Percentiles rank a stretch among this genome's conserved stretches.
Evolutionary conservation across 1,140 invertebrate genomes (phyloP).

Genomic region (Scaptomyza pallida): DNA sequence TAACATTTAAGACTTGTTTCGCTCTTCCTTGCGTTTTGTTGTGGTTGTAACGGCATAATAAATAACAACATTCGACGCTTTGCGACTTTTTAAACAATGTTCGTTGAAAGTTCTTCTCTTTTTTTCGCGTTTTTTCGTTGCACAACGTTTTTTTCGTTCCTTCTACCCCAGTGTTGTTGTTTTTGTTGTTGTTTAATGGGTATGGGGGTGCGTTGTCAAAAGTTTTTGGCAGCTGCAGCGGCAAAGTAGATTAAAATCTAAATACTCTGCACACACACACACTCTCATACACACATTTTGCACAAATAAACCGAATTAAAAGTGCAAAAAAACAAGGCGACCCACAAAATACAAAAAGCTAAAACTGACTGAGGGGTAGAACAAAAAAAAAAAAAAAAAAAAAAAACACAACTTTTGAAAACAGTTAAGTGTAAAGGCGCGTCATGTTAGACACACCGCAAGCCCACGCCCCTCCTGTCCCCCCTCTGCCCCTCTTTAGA

Average conservation of each 20-base stretch:
- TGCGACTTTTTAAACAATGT: constrained; percentile 26
- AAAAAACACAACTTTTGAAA: constrained; percentile 48
- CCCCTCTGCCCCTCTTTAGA: not conserved
- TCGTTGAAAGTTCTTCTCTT: constrained; percentile 25
- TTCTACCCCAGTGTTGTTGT: not conserved
- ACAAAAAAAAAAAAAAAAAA: not conserved
- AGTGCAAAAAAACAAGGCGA: constrained; percentile 73
- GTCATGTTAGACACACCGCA: constrained; percentile 77
- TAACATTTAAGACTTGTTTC: constrained; percentile 1
- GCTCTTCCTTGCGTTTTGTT: not conserved
- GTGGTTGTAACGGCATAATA: not conserved
- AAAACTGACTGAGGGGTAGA: constrained; percentile 3
- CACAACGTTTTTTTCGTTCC: constrained; percentile 36
- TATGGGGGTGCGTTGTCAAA: constrained; percentile 58
- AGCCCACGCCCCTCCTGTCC: constrained; percentile 24
- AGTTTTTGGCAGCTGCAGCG: constrained; percentile 76
- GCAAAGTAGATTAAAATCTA: constrained; percentile 82
- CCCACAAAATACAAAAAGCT: constrained; percentile 32
- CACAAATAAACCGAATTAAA: constrained; percentile 77
- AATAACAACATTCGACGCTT: constrained; percentile 19
- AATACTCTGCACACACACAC: constrained; percentile 48
- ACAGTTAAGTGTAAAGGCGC: constrained; percentile 79
- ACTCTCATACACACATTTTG: constrained; percentile 60
- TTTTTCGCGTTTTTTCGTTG: constrained; percentile 9
- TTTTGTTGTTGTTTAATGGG: too few relatives aligned